A percentile compares a stretch with the other conserved stretches of the same genome.
Evolutionary conservation across 2,113 vertebrate genomes (phyloP).

Genomic region (Ginglymostoma cirratum): DNA sequence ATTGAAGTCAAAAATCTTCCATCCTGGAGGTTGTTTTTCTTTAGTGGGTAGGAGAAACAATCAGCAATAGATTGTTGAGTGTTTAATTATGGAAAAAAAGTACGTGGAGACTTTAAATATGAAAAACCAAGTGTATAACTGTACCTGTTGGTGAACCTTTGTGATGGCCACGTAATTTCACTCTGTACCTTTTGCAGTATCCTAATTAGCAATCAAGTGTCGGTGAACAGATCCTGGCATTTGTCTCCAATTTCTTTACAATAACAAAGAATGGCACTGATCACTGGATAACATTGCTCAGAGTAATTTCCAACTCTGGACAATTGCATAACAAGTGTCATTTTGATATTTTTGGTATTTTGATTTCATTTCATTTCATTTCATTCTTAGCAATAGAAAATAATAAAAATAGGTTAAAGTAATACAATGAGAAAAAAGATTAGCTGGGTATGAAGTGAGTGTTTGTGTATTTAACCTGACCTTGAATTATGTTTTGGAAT

Average conservation of each 20-base stretch:
- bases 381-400: neutral
- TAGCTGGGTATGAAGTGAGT: neutral
- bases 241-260: neutral
- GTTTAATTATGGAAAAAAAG: neutral
- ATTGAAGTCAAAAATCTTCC: neutral
- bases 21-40: neutral
- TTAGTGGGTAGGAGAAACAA: too few species aligned
- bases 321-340: neutral
- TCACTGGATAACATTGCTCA: neutral
- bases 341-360: too few species aligned
- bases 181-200: neutral
- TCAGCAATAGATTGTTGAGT: neutral
- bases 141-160: neutral
- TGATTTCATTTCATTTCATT: too few species aligned
- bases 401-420: neutral
- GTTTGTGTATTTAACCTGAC: neutral
- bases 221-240: neutral
- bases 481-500: neutral
- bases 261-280: too few species aligned
- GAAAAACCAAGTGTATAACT: neutral
- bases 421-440: neutral
- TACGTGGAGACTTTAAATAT: neutral
- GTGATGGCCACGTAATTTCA: neutral
- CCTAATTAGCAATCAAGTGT: neutral
- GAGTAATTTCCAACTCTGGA: neutral